Conservation (phyloP, 2,113 vertebrate species). For the Erpornis zantholeuca region DNA sequence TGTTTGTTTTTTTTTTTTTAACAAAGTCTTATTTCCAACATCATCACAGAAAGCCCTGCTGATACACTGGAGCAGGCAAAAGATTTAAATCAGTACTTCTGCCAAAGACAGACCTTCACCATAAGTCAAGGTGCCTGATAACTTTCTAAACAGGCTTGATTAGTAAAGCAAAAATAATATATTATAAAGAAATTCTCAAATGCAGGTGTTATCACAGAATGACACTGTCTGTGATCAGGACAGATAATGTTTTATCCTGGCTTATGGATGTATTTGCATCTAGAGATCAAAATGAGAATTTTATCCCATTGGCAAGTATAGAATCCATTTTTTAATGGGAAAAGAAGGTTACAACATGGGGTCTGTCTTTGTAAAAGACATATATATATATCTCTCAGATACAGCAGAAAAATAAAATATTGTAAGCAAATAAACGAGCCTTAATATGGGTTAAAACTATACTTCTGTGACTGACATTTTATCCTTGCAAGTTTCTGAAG, state of each 20-base stretch:
- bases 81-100: background rate
- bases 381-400: background rate
- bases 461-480: constrained; percentile 19
- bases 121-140: constrained; percentile 55
- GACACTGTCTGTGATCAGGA: constrained; percentile 7
- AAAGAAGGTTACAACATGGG: background rate
- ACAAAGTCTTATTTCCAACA: background rate
- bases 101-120: constrained; percentile 16
- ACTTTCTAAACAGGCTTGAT: constrained; percentile 46
- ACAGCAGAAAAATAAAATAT: constrained; percentile 26
- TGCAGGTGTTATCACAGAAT: constrained; percentile 24
- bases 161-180: constrained; percentile 33
- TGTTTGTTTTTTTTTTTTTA: background rate
- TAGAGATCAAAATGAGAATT: constrained; percentile 62
- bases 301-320: constrained; percentile 43
- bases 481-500: constrained; percentile 39
- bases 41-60: background rate
- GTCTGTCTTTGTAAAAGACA: constrained; percentile 4
- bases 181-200: constrained; percentile 10
- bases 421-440: background rate
- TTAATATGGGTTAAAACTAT: background rate
- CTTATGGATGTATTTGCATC: constrained; percentile 44
- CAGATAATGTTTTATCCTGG: constrained; percentile 47
- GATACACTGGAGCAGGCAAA: background rate
- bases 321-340: constrained; percentile 39